Conservation (phyloP, 2,113 vertebrate genomes). For the Lophura nycthemera region DNA sequence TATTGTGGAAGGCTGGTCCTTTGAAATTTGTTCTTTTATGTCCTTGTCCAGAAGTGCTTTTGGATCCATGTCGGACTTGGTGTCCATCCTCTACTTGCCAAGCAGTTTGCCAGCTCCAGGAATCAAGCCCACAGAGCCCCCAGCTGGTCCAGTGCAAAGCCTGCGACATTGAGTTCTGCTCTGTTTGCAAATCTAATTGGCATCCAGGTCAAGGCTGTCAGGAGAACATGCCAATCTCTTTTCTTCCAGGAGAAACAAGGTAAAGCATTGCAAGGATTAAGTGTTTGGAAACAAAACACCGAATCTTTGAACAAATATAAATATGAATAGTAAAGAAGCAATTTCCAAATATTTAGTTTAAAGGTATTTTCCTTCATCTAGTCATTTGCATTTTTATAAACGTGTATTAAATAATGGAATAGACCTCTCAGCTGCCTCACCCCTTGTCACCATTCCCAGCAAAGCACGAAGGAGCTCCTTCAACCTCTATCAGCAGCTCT, state of each 20-base stretch:
- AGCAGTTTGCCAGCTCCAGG: conserved; percentile 95
- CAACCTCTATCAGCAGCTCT: neutral
- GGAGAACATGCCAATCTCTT: conserved; percentile 89
- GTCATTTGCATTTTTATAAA: neutral
- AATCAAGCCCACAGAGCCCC: conserved; percentile 85
- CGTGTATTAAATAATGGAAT: neutral
- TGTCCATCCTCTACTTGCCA: conserved; percentile 96
- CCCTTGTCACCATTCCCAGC: neutral
- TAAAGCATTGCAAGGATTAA: conserved; percentile 56
- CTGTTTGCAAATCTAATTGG: conserved; percentile 94
- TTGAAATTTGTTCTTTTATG: conserved; percentile 23
- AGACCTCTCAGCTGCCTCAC: neutral
- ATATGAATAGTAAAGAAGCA: neutral
- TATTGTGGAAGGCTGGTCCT: neutral
- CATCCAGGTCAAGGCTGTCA: conserved; percentile 94
- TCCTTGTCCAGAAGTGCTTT: conserved; percentile 88
- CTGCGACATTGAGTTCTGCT: conserved; percentile 95
- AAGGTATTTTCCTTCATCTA: neutral
- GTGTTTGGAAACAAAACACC: neutral
- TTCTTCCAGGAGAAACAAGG: conserved; percentile 96
- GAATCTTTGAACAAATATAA: neutral
- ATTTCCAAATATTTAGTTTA: neutral
- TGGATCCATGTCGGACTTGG: conserved; percentile 98
- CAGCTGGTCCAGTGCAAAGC: conserved; percentile 93
- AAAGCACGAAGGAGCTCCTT: neutral